phyloP scores from a whole-genome alignment of 1,140 invertebrate species.

The Oscheius sp. region DNA sequence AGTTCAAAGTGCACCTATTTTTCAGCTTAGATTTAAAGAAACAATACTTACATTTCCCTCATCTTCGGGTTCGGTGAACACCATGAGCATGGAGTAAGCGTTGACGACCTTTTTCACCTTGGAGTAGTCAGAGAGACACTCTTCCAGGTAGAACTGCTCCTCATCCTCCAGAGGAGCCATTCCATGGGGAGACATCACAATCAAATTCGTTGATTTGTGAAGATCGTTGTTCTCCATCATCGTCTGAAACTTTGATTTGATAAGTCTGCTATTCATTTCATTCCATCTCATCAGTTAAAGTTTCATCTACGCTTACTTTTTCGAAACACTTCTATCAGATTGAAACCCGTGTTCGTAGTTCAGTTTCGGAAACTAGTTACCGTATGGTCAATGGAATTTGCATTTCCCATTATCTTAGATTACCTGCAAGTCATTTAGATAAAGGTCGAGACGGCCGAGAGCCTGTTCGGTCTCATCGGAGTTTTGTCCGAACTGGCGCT shows the following conservation, averaged over 20 bases:
- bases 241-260: slow-evolving; percentile 41
- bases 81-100: slow-evolving; percentile 52
- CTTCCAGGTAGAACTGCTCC: slow-evolving; percentile 58
- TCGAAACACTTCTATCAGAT: neutral
- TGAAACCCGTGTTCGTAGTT: no score
- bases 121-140: slow-evolving; percentile 55
- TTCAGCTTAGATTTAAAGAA: neutral
- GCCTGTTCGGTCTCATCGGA: slow-evolving; percentile 32
- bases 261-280: neutral
- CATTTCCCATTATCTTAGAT: neutral
- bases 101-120: slow-evolving; percentile 55
- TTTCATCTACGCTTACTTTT: no score
- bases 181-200: slow-evolving; percentile 58
- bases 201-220: slow-evolving; percentile 52
- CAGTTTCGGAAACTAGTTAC: no score
- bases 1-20: slow-evolving; percentile 55
- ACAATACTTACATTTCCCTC: slow-evolving; percentile 47
- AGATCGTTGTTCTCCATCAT: slow-evolving; percentile 49
- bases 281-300: no score
- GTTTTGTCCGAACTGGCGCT: slow-evolving; percentile 3
- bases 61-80: slow-evolving; percentile 51
- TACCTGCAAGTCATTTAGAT: slow-evolving; percentile 25
- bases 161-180: slow-evolving; percentile 52
- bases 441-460: slow-evolving; percentile 12
- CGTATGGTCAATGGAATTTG: no score